Percentiles rank a stretch among this genome's conserved stretches.
These are phyloP conservation scores for Archaeoteleia sp. DNA, from an alignment of 2,888 invertebrate genomes.

Conservation along the genomic window DNA sequence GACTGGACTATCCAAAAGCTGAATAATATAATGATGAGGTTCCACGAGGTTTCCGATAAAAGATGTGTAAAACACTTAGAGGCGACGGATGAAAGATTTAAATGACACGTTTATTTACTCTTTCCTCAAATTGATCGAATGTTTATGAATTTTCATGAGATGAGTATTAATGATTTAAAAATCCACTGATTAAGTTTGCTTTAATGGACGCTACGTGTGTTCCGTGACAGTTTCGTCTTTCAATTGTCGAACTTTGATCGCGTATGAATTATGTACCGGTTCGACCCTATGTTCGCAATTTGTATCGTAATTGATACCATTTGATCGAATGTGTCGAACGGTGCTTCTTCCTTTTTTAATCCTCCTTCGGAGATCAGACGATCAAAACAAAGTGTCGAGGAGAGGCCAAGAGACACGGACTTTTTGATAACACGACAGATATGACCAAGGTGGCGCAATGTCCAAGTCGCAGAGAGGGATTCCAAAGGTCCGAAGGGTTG, in stretches of 20 bases:
- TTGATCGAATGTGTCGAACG: not conserved
- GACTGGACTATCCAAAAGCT: conserved; percentile 30
- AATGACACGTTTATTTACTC: conserved; percentile 48
- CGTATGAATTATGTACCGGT: too few relatives aligned
- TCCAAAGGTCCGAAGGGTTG: conserved; percentile 20
- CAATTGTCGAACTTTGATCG: too few relatives aligned
- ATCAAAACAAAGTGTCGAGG: not conserved
- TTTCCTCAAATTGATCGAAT: conserved; percentile 21
- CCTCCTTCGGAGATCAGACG: not conserved
- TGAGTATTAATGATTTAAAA: conserved; percentile 27
- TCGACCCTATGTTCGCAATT: too few relatives aligned
- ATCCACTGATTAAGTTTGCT: conserved; percentile 19
- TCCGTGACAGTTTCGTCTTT: too few relatives aligned
- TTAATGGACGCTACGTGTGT: not conserved
- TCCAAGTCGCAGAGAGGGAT: not conserved
- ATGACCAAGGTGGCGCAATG: conserved; percentile 21
- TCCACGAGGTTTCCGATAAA: conserved; percentile 39
- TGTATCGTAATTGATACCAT: too few relatives aligned
- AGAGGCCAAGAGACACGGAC: not conserved
- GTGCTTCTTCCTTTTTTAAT: not conserved
- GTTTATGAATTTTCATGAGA: conserved; percentile 49
- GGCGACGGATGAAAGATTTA: conserved; percentile 43
- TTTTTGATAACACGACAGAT: conserved; percentile 49
- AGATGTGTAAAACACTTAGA: conserved; percentile 49
- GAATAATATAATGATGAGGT: conserved; percentile 43